Evolutionary conservation across 2,888 invertebrate genomes (phyloP), one percentile per base, ranked within the genome.

Genomic region (Drosophila nr. perissopoda): DNA sequence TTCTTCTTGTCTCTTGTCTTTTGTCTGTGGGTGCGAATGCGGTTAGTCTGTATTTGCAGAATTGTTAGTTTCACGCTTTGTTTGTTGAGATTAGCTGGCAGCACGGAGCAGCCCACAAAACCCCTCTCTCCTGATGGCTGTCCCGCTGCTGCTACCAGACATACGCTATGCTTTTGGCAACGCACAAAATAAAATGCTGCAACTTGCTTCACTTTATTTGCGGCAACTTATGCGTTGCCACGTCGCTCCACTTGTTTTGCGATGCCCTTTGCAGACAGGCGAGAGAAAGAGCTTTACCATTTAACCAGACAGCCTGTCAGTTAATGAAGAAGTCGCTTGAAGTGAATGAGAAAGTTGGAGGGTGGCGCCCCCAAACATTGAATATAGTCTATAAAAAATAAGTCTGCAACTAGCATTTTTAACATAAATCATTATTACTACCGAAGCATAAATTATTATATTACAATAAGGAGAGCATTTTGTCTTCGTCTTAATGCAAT

Each of bases 41-140:
- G 88, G 83, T 82, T 86, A 82, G 87, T 83, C 83, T 82, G 83
- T 83, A 82, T 85, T 86, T 89, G 83, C 81, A 66, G 77, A 81
- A 87, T 89, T 89, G 84, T 84, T 87, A 78, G 79, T 78, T 74
- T 81, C 75, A 74, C 77, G 75, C 66, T 80, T 80, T 79, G 74
- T 83, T 77, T 77, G 74, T 65, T 72, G 74, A 69, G 61, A 68
- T 65, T 79, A 78, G 78, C 78, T 79, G 76, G 79, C 79, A 77
- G 74, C 79, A 65, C 52, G 62, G 56, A 49, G 51, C 42, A 21
- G 18, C 54, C 53, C 31, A 18, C 49, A n/a, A 11, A 18, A 2
- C 3, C 49, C 34, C 21, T 2, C 25, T 4, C 63, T 31, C 59
- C 31, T 33, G 33, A 11, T 33, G 33, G 33, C 5, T 5, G n/a